phyloP scores from a whole-genome alignment of 2,113 vertebrate species.

The Corythaeola cristata region DNA sequence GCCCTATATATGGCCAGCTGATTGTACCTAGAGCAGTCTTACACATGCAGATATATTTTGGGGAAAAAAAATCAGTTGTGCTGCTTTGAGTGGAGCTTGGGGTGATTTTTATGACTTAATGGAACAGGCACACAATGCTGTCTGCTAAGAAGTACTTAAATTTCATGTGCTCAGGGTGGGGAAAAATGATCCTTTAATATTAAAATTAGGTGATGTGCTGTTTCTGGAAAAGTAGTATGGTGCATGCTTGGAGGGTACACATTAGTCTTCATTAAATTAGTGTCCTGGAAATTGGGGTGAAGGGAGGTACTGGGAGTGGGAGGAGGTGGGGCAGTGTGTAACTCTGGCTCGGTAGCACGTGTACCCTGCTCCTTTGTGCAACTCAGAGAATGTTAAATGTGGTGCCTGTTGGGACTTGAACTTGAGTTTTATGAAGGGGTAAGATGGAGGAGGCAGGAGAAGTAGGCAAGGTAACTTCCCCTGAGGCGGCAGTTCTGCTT shows the following conservation, averaged over 20 bases:
- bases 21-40: not conserved
- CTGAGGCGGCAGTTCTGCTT: not conserved
- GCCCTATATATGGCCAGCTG: not conserved
- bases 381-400: not conserved
- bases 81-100: not conserved
- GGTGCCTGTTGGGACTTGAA: conserved; percentile 40
- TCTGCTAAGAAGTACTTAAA: not conserved
- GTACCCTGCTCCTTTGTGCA: not conserved
- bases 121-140: not conserved
- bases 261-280: conserved; percentile 32
- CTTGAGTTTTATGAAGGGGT: not conserved
- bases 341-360: not conserved
- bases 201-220: not conserved
- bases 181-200: conserved; percentile 18
- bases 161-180: not conserved
- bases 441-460: conserved; percentile 6
- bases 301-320: not conserved
- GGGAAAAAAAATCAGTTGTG: not conserved
- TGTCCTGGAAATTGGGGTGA: conserved; percentile 25
- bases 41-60: not conserved
- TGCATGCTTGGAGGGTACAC: not conserved
- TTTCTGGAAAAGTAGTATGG: not conserved
- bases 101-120: not conserved
- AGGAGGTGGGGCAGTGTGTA: not conserved
- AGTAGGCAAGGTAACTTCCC: not conserved